Base-by-base conservation (phyloP, 2,888 invertebrate genomes). In the Seladonia tumulorum region DNA sequence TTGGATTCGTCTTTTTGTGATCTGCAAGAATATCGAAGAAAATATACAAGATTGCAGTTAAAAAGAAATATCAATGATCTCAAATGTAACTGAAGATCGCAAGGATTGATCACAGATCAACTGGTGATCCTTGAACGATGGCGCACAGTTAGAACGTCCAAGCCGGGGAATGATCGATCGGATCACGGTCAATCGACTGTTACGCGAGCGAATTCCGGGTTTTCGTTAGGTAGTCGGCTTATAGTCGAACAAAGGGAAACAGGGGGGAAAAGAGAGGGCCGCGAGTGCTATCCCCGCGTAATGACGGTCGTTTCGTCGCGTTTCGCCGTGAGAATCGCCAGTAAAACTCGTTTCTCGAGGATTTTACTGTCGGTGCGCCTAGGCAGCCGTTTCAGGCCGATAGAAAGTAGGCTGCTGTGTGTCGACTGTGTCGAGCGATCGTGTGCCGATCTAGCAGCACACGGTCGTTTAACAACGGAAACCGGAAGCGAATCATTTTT, bases 251-350 rank as follows among this genome's bases (percentile, higher is more conserved):
- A 53, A 82, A 75, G 73, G 70, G 49, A 73, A 39, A 72, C 22
- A 35, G 42, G 4, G 35, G 39, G 77, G 72, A 66, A 80, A 74
- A 77, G 79, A 83, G 73, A 75, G 79, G 74, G 68, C 57, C 79
- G 79, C 29, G 29, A 63, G 81, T 81, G 79, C 83, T 86, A 86
- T 84, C 73, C 80, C 63, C 88, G 78, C 70, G 86, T 87, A 88
- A 90, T 90, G 88, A 86, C 89, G 87, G 83, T 89, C 87, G 90
- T 90, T 90, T 90, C 90, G 89, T 87, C 86, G 89, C 90, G 85
- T 84, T 88, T 87, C 82, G 79, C 79, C 57, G 87, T 77, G 79
- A 90, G 87, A 90, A 90, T 90, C 85, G 85, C 75, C 53, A 79
- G 89, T 87, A 89, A 90, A 90, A 89, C 89, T 83, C 84, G 90